Conservation (phyloP, 2,797 vertebrate genomes). For the Heliangelus exortis region DNA sequence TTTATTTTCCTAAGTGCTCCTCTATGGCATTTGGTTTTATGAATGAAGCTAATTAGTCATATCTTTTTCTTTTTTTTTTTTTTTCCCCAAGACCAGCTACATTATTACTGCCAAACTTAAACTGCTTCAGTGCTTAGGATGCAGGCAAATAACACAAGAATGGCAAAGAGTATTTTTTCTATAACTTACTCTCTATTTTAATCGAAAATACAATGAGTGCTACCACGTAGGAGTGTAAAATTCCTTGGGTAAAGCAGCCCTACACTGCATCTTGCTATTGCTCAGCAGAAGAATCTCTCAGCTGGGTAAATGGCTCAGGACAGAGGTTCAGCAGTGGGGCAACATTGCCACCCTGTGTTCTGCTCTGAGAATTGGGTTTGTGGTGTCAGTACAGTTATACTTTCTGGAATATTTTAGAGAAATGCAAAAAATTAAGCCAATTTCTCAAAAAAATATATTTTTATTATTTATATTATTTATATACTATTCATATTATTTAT, state of each 20-base stretch:
- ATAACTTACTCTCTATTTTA: constrained; percentile 56
- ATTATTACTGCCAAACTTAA: constrained; percentile 12
- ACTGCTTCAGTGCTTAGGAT: not conserved
- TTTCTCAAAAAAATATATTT: too few relatives aligned
- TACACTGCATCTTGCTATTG: constrained; percentile 55
- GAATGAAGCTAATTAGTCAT: constrained; percentile 56
- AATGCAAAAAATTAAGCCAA: accelerated
- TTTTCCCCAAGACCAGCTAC: not conserved
- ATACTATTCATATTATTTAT: too few relatives aligned
- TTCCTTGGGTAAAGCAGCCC: constrained; percentile 70
- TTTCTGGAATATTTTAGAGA: not conserved
- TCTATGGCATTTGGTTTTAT: constrained; percentile 48
- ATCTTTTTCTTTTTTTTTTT: not conserved
- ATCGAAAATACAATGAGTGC: constrained; percentile 60
- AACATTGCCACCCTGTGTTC: constrained; percentile 77
- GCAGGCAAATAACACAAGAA: constrained; percentile 6
- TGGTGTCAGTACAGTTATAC: not conserved
- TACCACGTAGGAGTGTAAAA: constrained; percentile 64
- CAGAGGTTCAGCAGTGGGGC: not conserved
- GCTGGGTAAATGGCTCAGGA: not conserved
- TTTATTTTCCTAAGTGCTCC: constrained; percentile 51
- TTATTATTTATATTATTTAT: too few relatives aligned
- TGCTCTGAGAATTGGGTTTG: not conserved
- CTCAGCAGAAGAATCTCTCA: constrained; percentile 25
- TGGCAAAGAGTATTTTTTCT: constrained; percentile 48